These are phyloP conservation scores for Hybognathus amarus DNA, from an alignment of 2,797 vertebrate genomes.

Conservation along the genomic window DNA sequence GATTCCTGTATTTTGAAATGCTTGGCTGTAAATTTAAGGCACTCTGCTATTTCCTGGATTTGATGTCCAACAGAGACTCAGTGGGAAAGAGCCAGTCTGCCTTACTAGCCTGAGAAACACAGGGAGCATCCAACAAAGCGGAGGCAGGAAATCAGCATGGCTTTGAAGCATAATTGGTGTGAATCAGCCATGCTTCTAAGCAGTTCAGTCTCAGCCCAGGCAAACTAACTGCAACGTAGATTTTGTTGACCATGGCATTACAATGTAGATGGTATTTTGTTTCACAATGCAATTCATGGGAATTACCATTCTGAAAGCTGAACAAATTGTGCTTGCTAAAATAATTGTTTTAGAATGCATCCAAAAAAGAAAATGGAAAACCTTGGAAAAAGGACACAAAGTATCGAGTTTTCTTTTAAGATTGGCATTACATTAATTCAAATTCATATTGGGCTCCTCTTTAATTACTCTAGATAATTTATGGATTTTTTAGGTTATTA, in stretches of 20 bases:
- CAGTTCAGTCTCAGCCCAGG: neutral
- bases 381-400: neutral
- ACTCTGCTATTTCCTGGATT: constrained; percentile 47
- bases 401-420: neutral
- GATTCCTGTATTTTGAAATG: constrained; percentile 52
- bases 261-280: constrained; percentile 4
- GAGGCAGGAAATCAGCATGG: constrained; percentile 29
- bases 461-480: neutral
- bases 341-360: neutral
- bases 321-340: neutral
- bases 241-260: constrained; percentile 22
- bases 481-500: constrained; percentile 6
- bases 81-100: constrained; percentile 42
- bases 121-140: constrained; percentile 51
- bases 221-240: neutral
- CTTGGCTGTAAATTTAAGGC: constrained; percentile 44
- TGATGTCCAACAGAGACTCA: constrained; percentile 42
- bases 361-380: neutral
- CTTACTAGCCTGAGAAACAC: constrained; percentile 46
- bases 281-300: neutral
- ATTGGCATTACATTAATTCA: neutral
- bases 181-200: constrained; percentile 34
- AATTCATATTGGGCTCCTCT: neutral
- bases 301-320: constrained; percentile 20
- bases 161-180: constrained; percentile 44